Conservation (phyloP, 2,113 vertebrate genomes). For the sheep (Ovis aries) region ARS-UI_Ramb_v3.0 NC_056056.1:184366001-184366500, state of each 20-base stretch:
- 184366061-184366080: background rate
- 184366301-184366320: background rate
- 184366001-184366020: constrained; percentile 17
- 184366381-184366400: background rate
- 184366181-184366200: background rate
- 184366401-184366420: background rate
- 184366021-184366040: background rate
- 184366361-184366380: background rate
- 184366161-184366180: background rate
- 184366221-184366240: background rate
- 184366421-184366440: background rate
- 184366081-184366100: background rate
- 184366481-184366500: background rate
- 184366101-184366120: background rate
- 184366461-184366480: background rate
- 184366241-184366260: background rate
- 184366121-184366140: background rate
- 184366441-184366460: background rate
- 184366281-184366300: background rate
- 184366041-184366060: background rate
- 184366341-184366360: background rate
- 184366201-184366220: background rate
- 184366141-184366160: background rate
- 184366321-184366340: background rate
- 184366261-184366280: background rate